Evolutionary conservation across 2,113 vertebrate species (phyloP).

Genomic region (Montifringilla adamsi): DNA sequence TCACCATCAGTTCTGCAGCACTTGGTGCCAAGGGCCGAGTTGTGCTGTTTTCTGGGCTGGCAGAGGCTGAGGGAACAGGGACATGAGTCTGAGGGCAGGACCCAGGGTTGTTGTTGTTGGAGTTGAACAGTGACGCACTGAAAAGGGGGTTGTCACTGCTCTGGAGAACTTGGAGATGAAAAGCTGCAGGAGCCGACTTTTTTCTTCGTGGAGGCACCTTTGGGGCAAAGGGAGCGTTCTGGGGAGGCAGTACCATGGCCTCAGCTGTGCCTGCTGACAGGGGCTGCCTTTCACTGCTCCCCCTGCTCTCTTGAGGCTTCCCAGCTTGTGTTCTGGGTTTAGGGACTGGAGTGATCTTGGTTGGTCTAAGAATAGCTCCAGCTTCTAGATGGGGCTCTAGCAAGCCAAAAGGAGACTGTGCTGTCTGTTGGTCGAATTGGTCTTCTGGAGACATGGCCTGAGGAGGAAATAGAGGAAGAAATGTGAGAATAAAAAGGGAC

Average conservation of each 20-base stretch:
- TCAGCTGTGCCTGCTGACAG: neutral
- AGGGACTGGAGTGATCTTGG: constrained; percentile 62
- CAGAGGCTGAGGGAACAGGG: neutral
- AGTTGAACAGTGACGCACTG: neutral
- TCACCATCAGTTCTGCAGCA: neutral
- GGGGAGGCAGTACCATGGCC: neutral
- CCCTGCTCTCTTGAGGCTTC: constrained; percentile 39
- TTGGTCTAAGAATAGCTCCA: neutral
- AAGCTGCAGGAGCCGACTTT: constrained; percentile 74
- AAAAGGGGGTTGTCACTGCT: constrained; percentile 27
- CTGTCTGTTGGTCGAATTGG: neutral
- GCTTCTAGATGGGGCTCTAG: constrained; percentile 31
- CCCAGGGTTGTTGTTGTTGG: neutral
- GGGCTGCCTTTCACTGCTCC: neutral
- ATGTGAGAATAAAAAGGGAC: neutral
- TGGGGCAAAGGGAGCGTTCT: constrained; percentile 11
- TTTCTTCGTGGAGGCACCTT: constrained; percentile 78
- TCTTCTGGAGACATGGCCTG: constrained; percentile 58
- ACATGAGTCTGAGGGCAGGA: neutral
- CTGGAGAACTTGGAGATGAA: constrained; percentile 74
- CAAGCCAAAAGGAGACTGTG: constrained; percentile 19
- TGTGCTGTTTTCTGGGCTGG: neutral
- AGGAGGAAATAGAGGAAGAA: neutral
- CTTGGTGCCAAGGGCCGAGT: neutral
- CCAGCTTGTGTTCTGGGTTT: constrained; percentile 71